Evolutionary conservation across 2,797 vertebrate species (phyloP).

Genomic region (Acrossocheilus wenchowensis): DNA sequence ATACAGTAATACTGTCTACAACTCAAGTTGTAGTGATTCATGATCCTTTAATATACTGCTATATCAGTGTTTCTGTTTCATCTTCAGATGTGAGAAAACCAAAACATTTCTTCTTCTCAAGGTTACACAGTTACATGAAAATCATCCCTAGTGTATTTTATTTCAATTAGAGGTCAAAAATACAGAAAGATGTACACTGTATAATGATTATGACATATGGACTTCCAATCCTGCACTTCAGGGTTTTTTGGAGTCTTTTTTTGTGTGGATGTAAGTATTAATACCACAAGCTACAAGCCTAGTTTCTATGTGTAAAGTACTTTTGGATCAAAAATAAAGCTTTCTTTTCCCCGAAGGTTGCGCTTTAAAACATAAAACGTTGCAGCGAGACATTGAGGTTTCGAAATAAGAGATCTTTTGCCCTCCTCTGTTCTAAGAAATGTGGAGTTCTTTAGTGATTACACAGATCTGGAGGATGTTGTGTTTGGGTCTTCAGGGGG

Average conservation of each 20-base stretch:
- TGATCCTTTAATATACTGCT: neutral
- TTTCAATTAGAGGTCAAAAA: conserved; percentile 6
- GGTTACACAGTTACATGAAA: neutral
- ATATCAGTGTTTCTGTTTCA: neutral
- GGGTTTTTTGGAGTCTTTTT: neutral
- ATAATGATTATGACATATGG: conserved; percentile 19
- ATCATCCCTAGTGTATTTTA: neutral
- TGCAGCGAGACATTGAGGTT: neutral
- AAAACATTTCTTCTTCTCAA: conserved; percentile 3
- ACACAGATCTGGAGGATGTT: conserved; percentile 77
- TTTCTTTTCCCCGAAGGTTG: conserved; percentile 20
- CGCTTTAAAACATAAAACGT: conserved; percentile 18
- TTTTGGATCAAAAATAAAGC: conserved; percentile 23
- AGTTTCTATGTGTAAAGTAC: conserved; percentile 5
- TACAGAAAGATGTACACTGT: neutral
- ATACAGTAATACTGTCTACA: neutral
- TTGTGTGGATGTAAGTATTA: neutral
- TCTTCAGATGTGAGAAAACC: neutral
- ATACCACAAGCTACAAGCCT: conserved; percentile 26
- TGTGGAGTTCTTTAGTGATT: conserved; percentile 65
- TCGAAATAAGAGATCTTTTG: conserved; percentile 33
- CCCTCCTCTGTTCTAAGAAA: conserved; percentile 66
- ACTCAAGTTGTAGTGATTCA: neutral
- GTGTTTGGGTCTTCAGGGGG: conserved; percentile 73
- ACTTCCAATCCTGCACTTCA: neutral